Conservation (phyloP, 1,140 invertebrate genomes). For the Pararge aegeria region DNA sequence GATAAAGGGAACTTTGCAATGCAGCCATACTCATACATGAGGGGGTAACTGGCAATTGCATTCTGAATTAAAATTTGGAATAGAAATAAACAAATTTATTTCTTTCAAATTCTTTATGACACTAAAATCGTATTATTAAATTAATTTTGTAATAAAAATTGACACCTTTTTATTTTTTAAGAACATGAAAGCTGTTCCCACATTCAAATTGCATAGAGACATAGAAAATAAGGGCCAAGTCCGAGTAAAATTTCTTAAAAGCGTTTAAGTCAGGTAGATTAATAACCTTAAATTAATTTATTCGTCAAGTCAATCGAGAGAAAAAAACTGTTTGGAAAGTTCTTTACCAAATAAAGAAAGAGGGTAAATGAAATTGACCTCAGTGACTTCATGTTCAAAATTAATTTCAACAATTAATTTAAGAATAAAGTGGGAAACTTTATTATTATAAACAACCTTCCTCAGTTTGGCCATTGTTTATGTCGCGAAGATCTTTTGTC, state of each 20-base stretch:
- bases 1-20: slow-evolving; percentile 37
- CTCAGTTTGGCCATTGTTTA: background rate
- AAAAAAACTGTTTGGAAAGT: background rate
- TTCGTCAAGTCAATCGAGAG: no score
- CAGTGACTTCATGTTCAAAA: background rate
- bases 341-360: background rate
- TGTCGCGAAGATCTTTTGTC: background rate
- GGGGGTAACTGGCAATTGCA: background rate
- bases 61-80: background rate
- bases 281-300: no score
- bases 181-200: no score
- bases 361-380: background rate
- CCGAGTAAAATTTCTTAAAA: no score
- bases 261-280: no score
- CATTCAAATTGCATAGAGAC: no score
- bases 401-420: background rate
- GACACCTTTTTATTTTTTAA: no score
- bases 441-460: background rate
- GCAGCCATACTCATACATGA: slow-evolving; percentile 23
- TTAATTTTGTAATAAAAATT: no score
- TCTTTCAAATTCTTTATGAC: no score
- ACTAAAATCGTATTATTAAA: no score
- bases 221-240: no score
- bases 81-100: background rate
- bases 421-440: background rate